Conservation (phyloP, 2,797 vertebrate species). For the Thalassophryne amazonica region DNA sequence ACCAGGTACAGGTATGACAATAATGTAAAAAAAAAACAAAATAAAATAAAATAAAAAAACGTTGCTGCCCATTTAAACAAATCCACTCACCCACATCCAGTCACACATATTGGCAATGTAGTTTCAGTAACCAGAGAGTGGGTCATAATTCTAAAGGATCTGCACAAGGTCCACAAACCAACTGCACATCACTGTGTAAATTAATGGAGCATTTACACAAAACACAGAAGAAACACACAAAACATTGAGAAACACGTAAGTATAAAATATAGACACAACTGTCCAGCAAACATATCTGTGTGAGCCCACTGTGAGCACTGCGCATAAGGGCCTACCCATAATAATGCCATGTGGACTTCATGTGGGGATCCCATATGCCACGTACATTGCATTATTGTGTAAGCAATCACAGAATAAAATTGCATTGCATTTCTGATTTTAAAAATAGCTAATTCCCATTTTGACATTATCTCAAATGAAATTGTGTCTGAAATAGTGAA, state of each 20-base stretch:
- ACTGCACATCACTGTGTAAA: constrained; percentile 51
- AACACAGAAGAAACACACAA: constrained; percentile 41
- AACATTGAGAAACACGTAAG: constrained; percentile 8
- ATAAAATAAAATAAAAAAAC: not conserved
- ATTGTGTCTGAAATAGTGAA: too few species aligned
- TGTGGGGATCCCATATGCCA: too few species aligned
- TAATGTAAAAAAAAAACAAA: constrained; percentile 6
- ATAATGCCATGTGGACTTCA: too few species aligned
- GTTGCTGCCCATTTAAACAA: constrained; percentile 8
- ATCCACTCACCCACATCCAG: constrained; percentile 31
- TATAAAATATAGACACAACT: constrained; percentile 39
- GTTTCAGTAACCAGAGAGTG: constrained; percentile 17
- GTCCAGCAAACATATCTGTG: not conserved
- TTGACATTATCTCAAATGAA: too few species aligned
- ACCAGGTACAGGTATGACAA: constrained; percentile 16
- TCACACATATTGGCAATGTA: constrained; percentile 23
- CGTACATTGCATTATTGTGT: too few species aligned
- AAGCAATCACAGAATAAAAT: too few species aligned
- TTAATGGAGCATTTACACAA: constrained; percentile 44
- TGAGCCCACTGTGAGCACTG: constrained; percentile 1
- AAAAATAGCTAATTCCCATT: too few species aligned
- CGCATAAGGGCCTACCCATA: too few species aligned
- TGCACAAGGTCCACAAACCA: constrained; percentile 49
- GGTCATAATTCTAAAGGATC: constrained; percentile 30
- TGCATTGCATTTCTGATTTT: too few species aligned